Evolutionary conservation across 2,888 invertebrate species (phyloP).

Genomic region (Candidula unifasciata): DNA sequence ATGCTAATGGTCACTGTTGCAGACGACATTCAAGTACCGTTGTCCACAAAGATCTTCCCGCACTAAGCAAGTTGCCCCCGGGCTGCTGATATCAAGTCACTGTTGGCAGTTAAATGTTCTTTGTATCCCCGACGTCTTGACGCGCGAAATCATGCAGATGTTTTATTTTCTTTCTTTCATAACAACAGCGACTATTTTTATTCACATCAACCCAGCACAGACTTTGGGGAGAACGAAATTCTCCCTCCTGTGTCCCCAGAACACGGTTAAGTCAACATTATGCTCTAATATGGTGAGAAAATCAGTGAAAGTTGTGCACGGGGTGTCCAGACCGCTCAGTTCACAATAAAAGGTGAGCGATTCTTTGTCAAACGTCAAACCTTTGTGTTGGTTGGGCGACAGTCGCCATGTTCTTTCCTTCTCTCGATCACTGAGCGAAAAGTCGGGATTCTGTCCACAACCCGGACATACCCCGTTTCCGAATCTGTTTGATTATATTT

Average conservation of each 20-base stretch:
- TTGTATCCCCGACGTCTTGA: slow-evolving; percentile 24
- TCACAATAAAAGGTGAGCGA: slow-evolving; percentile 33
- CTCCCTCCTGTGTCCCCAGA: slow-evolving; percentile 4
- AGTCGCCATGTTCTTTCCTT: slow-evolving; percentile 52
- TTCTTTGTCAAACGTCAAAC: slow-evolving; percentile 49
- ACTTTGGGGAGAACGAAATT: slow-evolving; percentile 33
- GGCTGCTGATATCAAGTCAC: slow-evolving; percentile 28
- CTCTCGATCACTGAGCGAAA: slow-evolving; percentile 34
- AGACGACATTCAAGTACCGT: slow-evolving; percentile 42
- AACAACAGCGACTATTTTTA: slow-evolving; percentile 36
- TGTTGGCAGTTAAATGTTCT: slow-evolving; percentile 38
- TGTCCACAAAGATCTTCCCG: not conserved
- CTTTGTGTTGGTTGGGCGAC: slow-evolving; percentile 53
- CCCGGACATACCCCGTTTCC: slow-evolving; percentile 19
- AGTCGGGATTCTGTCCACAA: slow-evolving; percentile 31
- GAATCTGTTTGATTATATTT: slow-evolving; percentile 34
- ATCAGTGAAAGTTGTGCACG: slow-evolving; percentile 5
- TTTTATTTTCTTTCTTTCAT: slow-evolving; percentile 43
- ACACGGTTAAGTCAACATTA: slow-evolving; percentile 47
- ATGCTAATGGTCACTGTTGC: slow-evolving; percentile 52
- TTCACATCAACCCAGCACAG: slow-evolving; percentile 41
- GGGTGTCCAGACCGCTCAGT: slow-evolving; percentile 21
- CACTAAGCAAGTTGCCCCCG: not conserved
- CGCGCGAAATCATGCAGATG: slow-evolving; percentile 52
- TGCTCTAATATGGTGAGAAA: slow-evolving; percentile 30